A percentile compares a stretch with the other conserved stretches of the same genome.
These are phyloP conservation scores for Rhynchophorus ferrugineus DNA, from an alignment of 1,140 invertebrate species.

Conservation along the genomic window DNA sequence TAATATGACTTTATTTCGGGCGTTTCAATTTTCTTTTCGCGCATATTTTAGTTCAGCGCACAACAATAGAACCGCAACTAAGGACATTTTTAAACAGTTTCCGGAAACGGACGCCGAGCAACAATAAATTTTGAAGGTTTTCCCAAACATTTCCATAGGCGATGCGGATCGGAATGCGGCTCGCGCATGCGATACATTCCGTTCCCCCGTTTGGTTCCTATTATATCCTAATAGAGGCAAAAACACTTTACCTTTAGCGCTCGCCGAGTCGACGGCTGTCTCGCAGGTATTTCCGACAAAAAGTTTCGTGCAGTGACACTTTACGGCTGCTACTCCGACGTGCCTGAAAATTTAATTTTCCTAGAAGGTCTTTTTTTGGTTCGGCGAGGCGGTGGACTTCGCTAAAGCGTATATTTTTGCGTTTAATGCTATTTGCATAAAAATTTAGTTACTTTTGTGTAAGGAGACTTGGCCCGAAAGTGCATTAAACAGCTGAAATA, in stretches of 20 bases:
- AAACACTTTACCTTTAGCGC: constrained; percentile 21
- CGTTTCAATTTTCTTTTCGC: no score
- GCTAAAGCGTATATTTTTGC: constrained; percentile 7
- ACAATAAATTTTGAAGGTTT: no score
- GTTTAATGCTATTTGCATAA: constrained; percentile 1
- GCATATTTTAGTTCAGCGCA: no score
- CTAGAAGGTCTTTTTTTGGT: constrained; percentile 13
- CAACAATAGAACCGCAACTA: no score
- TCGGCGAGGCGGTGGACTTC: constrained; percentile 5
- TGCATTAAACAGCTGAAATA: no score
- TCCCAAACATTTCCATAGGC: no score
- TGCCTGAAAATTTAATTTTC: constrained; percentile 32
- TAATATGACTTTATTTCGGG: no score
- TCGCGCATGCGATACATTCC: neutral
- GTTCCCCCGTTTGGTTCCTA: constrained; percentile 3
- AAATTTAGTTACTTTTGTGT: neutral
- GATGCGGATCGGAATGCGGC: no score
- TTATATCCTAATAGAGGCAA: constrained; percentile 16
- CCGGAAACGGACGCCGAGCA: neutral
- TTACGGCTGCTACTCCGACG: constrained; percentile 30
- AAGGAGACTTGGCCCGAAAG: no score
- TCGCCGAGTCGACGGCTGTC: constrained; percentile 14
- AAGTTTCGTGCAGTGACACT: constrained; percentile 35
- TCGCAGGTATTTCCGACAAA: constrained; percentile 32
- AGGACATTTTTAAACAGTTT: no score